phyloP scores from a whole-genome alignment of 2,113 vertebrate species.

The Mugil cephalus region DNA sequence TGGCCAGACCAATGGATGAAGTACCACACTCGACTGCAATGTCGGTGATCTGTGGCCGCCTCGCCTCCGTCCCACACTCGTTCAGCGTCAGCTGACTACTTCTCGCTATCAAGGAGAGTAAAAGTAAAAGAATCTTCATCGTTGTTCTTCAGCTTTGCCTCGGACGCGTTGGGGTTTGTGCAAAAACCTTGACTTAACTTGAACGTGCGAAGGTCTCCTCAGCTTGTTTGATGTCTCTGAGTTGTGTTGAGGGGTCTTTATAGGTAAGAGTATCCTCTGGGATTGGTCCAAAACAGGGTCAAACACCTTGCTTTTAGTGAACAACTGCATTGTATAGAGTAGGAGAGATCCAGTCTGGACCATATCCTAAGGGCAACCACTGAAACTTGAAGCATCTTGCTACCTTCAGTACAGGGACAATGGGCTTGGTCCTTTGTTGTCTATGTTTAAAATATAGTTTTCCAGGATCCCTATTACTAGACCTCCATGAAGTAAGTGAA shows the following conservation, averaged over 20 bases:
- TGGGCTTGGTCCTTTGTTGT: constrained; percentile 56
- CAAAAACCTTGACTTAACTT: constrained; percentile 4
- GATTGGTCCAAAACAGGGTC: constrained; percentile 79
- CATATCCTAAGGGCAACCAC: constrained; percentile 57
- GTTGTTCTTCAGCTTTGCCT: constrained; percentile 34
- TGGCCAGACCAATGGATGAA: constrained; percentile 68
- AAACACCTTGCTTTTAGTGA: constrained; percentile 47
- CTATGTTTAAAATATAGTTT: constrained; percentile 59
- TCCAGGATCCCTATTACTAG: constrained; percentile 29
- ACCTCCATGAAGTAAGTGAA: constrained; percentile 54
- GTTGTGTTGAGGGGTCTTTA: constrained; percentile 66
- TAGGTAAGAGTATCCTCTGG: constrained; percentile 53
- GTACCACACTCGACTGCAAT: constrained; percentile 80
- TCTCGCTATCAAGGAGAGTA: constrained; percentile 57
- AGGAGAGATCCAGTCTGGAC: constrained; percentile 29
- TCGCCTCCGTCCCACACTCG: constrained; percentile 58
- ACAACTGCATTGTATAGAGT: constrained; percentile 51
- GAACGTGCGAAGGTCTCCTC: constrained; percentile 3
- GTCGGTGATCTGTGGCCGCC: constrained; percentile 68
- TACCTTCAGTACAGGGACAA: constrained; percentile 47
- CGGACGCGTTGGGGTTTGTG: not conserved
- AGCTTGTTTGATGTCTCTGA: constrained; percentile 32
- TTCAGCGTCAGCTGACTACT: constrained; percentile 45
- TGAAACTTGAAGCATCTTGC: constrained; percentile 65
- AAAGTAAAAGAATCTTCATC: constrained; percentile 60